Conservation (phyloP, 2,888 invertebrate species). For the Cephalotes varians region DNA sequence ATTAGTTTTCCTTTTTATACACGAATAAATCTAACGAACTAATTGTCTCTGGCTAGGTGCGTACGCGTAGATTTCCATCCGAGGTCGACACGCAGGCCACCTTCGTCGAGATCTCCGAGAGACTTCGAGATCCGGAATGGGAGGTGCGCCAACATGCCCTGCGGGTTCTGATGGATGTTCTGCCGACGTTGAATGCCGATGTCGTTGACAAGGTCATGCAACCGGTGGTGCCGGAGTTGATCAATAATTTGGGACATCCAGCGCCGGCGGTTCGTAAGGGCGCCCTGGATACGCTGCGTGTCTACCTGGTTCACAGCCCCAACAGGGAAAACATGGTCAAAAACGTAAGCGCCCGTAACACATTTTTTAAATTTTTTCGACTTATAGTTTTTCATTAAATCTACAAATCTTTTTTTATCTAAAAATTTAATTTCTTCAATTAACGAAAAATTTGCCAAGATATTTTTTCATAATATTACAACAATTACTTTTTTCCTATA, state of each 20-base stretch:
- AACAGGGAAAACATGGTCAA: slow-evolving; percentile 90
- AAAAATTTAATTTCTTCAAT: not conserved
- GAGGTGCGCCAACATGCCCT: slow-evolving; percentile 94
- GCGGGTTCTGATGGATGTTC: slow-evolving; percentile 92
- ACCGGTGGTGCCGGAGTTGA: slow-evolving; percentile 89
- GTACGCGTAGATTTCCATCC: slow-evolving; percentile 91
- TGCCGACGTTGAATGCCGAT: slow-evolving; percentile 89
- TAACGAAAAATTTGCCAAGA: not conserved
- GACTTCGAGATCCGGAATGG: slow-evolving; percentile 93
- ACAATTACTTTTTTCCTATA: not conserved
- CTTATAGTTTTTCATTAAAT: not conserved
- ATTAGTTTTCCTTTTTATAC: not conserved
- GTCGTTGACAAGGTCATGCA: slow-evolving; percentile 90
- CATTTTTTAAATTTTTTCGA: not conserved
- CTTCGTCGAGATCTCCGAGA: slow-evolving; percentile 90
- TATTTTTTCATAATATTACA: not conserved
- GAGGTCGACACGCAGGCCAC: slow-evolving; percentile 89
- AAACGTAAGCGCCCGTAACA: slow-evolving; percentile 85
- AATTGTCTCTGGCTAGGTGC: slow-evolving; percentile 82
- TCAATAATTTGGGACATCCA: slow-evolving; percentile 92
- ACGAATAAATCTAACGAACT: not conserved
- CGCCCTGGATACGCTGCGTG: slow-evolving; percentile 91
- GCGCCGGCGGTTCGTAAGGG: slow-evolving; percentile 94
- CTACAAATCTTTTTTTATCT: not conserved
- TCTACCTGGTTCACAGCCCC: slow-evolving; percentile 90